These are phyloP conservation scores for Pristionchus mayeri DNA, from an alignment of 2,888 invertebrate genomes.

Conservation along the genomic window DNA sequence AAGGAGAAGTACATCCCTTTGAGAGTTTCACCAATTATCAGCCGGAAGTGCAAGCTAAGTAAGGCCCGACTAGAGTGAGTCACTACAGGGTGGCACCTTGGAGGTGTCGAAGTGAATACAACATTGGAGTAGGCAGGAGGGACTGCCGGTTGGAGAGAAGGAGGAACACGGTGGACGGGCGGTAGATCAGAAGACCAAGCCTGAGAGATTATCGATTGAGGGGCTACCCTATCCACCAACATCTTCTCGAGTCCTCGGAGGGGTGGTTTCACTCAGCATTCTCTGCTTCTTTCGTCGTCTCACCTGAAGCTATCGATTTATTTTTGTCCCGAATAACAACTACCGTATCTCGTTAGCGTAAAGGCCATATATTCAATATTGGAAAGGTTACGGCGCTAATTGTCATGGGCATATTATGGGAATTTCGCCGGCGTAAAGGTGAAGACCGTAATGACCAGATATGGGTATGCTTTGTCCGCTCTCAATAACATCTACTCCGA, in stretches of 20 bases:
- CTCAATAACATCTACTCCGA: no score
- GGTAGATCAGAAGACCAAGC: slow-evolving; percentile 1
- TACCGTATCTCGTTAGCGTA: background rate
- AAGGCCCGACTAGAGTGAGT: no score
- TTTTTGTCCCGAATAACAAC: background rate
- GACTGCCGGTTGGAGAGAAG: background rate
- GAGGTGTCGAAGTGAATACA: background rate
- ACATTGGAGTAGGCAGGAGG: background rate
- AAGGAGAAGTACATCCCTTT: no score
- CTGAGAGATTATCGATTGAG: background rate
- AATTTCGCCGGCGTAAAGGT: no score
- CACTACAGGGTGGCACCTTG: background rate
- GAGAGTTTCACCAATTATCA: no score
- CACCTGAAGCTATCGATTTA: background rate
- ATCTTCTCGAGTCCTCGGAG: background rate
- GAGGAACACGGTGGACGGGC: background rate
- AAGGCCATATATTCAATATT: no score
- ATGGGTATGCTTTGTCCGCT: no score
- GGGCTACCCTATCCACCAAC: background rate
- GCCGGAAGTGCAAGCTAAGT: no score
- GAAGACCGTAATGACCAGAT: no score
- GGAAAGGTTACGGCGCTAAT: background rate
- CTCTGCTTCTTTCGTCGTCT: background rate
- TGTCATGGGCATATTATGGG: no score
- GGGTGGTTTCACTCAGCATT: background rate